These are phyloP conservation scores for Euura lappo DNA, from an alignment of 1,140 invertebrate genomes.

Conservation along the genomic window DNA sequence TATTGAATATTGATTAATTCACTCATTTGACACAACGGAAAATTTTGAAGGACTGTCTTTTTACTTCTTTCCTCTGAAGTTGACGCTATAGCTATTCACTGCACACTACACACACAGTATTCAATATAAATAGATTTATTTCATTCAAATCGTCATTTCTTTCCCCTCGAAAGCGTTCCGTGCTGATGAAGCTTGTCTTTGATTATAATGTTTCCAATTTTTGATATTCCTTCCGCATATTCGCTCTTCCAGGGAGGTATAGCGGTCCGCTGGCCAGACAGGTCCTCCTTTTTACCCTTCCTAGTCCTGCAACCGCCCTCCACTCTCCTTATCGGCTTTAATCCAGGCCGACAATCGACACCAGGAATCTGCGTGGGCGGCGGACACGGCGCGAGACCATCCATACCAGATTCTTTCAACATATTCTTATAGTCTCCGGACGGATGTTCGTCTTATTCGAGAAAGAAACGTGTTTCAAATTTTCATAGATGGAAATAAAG, in stretches of 20 bases:
- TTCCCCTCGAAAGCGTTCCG: not conserved
- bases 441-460: slow-evolving; percentile 52
- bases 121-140: too few species aligned
- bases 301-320: slow-evolving; percentile 18
- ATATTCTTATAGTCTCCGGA: slow-evolving; percentile 62
- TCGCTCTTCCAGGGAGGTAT: slow-evolving; percentile 55
- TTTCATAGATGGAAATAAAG: not conserved
- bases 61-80: too few species aligned
- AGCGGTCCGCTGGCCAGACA: slow-evolving; percentile 6
- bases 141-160: not conserved
- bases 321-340: slow-evolving; percentile 51
- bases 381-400: slow-evolving; percentile 58
- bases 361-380: slow-evolving; percentile 58
- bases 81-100: too few species aligned
- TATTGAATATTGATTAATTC: too few species aligned
- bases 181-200: slow-evolving; percentile 59
- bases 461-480: slow-evolving; percentile 16
- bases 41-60: too few species aligned
- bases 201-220: slow-evolving; percentile 64
- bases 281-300: slow-evolving; percentile 13
- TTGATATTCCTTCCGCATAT: slow-evolving; percentile 66
- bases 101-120: too few species aligned
- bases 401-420: slow-evolving; percentile 55
- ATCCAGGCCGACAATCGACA: slow-evolving; percentile 60
- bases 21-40: too few species aligned